Conservation (phyloP, 2,113 vertebrate genomes). For the Oreochromis aureus region DNA sequence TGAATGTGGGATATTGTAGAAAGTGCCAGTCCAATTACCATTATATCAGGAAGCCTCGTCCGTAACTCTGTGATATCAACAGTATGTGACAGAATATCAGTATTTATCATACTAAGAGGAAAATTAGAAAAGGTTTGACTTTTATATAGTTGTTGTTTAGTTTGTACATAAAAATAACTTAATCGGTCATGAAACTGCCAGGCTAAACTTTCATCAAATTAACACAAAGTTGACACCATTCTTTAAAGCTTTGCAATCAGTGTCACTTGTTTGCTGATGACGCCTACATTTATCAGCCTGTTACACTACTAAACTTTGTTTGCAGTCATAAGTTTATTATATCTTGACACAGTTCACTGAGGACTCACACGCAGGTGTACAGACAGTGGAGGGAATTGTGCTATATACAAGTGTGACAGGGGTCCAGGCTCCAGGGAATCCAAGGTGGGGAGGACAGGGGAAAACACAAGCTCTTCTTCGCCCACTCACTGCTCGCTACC, state of each 20-base stretch:
- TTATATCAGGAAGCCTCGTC: not conserved
- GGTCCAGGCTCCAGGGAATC: not conserved
- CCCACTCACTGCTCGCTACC: not conserved
- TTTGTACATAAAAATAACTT: not conserved
- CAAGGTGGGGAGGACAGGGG: not conserved
- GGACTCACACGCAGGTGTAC: not conserved
- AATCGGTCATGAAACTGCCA: not conserved
- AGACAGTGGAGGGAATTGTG: not conserved
- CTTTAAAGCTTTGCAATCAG: not conserved
- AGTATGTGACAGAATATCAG: not conserved
- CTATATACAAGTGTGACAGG: not conserved
- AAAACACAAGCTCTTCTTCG: not conserved
- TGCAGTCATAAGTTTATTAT: not conserved
- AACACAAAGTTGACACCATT: not conserved
- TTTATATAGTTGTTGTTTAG: not conserved
- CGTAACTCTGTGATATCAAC: not conserved
- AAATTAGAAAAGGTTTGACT: not conserved
- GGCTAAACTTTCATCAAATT: not conserved
- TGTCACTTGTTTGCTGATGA: not conserved
- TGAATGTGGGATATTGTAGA: not conserved
- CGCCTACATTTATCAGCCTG: not conserved
- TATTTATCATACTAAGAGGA: not conserved
- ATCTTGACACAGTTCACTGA: not conserved
- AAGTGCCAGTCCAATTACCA: not conserved
- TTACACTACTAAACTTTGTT: not conserved